Base-by-base conservation (phyloP, 1,140 invertebrate genomes). In the Lasaia peninsularis region DNA sequence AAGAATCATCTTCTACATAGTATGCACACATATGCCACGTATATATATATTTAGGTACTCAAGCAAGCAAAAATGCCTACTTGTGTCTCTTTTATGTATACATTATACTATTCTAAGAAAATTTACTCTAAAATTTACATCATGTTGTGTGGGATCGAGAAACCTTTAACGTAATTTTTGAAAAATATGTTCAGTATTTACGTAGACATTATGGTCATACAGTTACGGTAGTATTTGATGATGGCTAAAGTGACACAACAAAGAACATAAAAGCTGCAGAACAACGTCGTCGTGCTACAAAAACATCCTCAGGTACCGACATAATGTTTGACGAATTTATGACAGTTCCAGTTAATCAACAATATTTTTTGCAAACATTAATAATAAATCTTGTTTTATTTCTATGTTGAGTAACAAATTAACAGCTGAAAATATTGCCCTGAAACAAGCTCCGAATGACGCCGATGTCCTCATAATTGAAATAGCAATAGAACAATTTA, bases 401-500 rank as follows among this genome's bases (percentile, higher is more conserved):
- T 73, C 58, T 52, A 74, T 71, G 68, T 67, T 75, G 32, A 62
- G 48, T 50, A 33, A 67, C 56, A 65, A 58, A 51, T 68, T 77
- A 37, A 61, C 63, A 11, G 35, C 12, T 61, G 65, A 34, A 16
- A 62, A 64, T 62, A 65, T 75, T 49, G 28, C n/a, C 1, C 61
- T 67, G 10, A 65, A 65, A 69, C 66, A 71, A 72, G 69, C 35
- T 37, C 3, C 2, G 2, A 16, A 37, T 16, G 67, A 80, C 60
- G 70, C 69, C 52, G 68, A 78, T 69, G 59, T 61, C 5, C 14
- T 76, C 1, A 80, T 76, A 75, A 35, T 35, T 66, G 60, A 62
- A 62, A 78, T 71, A 56, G 73, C 77, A 64, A 68, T 73, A 52
- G 64, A 80, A 33, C 35, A 73, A 74, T 72, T 64, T 12, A 65